Evolutionary conservation across 2,113 vertebrate genomes (phyloP).

Genomic region (Suncus etruscus): DNA sequence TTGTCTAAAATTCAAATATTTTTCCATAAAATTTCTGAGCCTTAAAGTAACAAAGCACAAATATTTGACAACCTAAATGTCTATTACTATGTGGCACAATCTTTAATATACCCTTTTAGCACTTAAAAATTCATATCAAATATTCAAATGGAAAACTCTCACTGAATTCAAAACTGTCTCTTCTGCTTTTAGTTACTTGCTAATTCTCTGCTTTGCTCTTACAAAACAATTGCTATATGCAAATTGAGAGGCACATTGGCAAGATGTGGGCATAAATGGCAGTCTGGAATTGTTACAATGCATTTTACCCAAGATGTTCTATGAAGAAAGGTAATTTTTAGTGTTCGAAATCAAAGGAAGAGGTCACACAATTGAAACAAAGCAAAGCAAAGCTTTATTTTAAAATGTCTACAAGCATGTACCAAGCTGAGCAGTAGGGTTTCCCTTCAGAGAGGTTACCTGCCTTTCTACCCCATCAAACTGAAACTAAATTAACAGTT

Average conservation of each 20-base stretch:
- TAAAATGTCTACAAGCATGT: too few relatives aligned
- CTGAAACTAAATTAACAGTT: too few relatives aligned
- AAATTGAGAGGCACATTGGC: constrained; percentile 32
- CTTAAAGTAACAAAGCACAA: constrained; percentile 45
- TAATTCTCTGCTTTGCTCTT: constrained; percentile 62
- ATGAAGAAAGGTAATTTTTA: constrained; percentile 34
- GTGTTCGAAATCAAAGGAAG: too few relatives aligned
- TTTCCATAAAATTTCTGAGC: constrained; percentile 64
- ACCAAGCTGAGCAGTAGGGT: too few relatives aligned
- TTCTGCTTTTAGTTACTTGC: constrained; percentile 37
- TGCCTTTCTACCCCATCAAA: too few relatives aligned
- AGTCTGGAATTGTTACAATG: constrained; percentile 55
- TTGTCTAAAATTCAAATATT: constrained; percentile 71
- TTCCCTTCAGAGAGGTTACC: too few relatives aligned
- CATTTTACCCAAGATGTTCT: constrained; percentile 47
- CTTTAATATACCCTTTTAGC: constrained; percentile 29
- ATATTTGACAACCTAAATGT: constrained; percentile 57
- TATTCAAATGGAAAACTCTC: constrained; percentile 59
- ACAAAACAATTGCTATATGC: constrained; percentile 35
- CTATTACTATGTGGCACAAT: constrained; percentile 26
- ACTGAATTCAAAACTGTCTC: constrained; percentile 49
- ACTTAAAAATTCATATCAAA: constrained; percentile 53
- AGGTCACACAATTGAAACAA: too few relatives aligned
- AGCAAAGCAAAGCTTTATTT: too few relatives aligned
- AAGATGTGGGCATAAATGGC: constrained; percentile 46